These are phyloP conservation scores for Nothoprocta pentlandii DNA, from an alignment of 2,113 vertebrate species.

Conservation along the genomic window DNA sequence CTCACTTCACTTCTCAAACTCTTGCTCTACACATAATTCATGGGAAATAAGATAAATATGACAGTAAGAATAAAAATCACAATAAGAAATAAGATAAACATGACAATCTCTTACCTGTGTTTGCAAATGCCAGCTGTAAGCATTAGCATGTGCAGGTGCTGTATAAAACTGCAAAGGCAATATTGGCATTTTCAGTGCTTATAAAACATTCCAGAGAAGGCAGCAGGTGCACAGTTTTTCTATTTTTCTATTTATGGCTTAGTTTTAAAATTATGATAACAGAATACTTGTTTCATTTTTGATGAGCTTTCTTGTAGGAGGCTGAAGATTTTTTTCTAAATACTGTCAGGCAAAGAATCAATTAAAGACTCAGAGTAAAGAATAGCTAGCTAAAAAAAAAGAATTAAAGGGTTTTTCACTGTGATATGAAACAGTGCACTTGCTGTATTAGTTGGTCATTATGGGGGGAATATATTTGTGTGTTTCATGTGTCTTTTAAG, in stretches of 20 bases:
- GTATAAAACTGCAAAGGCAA: background rate
- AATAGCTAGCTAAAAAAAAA: background rate
- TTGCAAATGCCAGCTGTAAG: background rate
- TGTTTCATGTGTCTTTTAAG: background rate
- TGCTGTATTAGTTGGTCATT: background rate
- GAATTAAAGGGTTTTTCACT: background rate
- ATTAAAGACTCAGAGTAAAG: background rate
- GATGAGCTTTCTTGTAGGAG: background rate
- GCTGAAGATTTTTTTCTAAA: background rate
- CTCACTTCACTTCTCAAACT: background rate
- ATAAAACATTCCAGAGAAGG: background rate
- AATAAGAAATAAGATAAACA: background rate
- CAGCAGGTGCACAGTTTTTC: background rate
- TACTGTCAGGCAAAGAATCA: background rate
- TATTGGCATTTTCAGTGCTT: background rate
- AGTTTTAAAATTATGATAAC: background rate
- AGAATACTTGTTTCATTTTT: background rate
- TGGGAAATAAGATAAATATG: background rate
- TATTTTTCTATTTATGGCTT: background rate
- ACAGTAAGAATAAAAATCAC: background rate
- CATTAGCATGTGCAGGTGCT: background rate
- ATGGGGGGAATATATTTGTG: background rate
- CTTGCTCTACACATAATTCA: background rate
- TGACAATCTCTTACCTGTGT: background rate
- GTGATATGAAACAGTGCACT: background rate